Percentiles rank a stretch among this genome's conserved stretches.
phyloP scores from a whole-genome alignment of 2,797 vertebrate genomes.

The Botia kubotai region DNA sequence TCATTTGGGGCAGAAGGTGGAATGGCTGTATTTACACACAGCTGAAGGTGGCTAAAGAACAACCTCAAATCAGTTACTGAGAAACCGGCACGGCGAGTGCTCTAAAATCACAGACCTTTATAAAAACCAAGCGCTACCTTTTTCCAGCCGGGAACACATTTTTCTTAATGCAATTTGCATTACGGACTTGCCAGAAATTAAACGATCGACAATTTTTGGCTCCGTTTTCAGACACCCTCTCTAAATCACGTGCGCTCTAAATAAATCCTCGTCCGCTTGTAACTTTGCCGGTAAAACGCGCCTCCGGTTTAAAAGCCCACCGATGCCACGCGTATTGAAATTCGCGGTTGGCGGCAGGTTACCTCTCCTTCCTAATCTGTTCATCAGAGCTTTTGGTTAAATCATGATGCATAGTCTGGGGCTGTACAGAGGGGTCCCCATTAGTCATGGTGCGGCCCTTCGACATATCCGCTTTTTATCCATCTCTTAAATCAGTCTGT shows the following conservation, averaged over 20 bases:
- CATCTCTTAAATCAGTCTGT: slow-evolving; percentile 91
- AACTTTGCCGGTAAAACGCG: slow-evolving; percentile 1
- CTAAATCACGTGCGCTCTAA: not conserved
- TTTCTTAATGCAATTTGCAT: not conserved
- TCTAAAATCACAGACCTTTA: not conserved
- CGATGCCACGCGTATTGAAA: slow-evolving; percentile 69
- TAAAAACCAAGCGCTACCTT: not conserved
- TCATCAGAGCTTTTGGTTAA: slow-evolving; percentile 89
- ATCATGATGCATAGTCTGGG: slow-evolving; percentile 88
- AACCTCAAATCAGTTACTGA: not conserved
- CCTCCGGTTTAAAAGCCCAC: slow-evolving; percentile 9
- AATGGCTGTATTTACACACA: not conserved
- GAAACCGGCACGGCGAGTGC: not conserved
- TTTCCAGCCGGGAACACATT: not conserved
- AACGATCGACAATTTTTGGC: not conserved
- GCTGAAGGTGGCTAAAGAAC: not conserved
- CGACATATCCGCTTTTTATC: slow-evolving; percentile 88
- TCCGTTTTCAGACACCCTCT: not conserved
- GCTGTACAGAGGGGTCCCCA: slow-evolving; percentile 84
- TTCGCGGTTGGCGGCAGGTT: slow-evolving; percentile 76
- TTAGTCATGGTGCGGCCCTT: slow-evolving; percentile 89
- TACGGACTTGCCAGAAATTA: not conserved
- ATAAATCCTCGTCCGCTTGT: not conserved
- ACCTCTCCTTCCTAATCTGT: slow-evolving; percentile 85
- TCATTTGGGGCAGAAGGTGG: not conserved